phyloP scores from a whole-genome alignment of 2,888 invertebrate species.

The Luffia ferchaultella region DNA sequence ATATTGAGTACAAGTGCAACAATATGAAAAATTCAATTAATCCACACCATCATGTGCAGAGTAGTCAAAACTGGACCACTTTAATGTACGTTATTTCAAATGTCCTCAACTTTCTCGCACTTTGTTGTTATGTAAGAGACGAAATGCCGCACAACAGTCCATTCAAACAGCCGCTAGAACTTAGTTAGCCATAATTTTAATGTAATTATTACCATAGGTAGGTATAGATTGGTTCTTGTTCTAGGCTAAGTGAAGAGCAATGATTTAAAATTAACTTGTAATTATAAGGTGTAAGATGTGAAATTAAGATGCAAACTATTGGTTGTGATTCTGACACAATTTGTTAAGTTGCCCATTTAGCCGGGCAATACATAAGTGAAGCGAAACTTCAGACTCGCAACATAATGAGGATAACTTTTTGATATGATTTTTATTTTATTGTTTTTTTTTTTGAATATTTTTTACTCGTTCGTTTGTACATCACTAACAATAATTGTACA shows the following conservation, averaged over 20 bases:
- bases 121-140: background rate
- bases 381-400: conserved; percentile 36
- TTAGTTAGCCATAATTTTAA: conserved; percentile 62
- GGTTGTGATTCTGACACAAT: conserved; percentile 67
- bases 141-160: conserved; percentile 43
- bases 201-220: conserved; percentile 60
- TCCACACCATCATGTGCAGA: too few relatives aligned
- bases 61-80: too few relatives aligned
- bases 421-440: conserved; percentile 30
- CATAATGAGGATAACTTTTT: conserved; percentile 45
- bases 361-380: conserved; percentile 34
- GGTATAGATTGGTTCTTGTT: conserved; percentile 65
- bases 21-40: too few relatives aligned
- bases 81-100: too few relatives aligned
- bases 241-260: conserved; percentile 63
- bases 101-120: too few relatives aligned
- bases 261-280: conserved; percentile 63
- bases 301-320: conserved; percentile 65
- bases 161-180: conserved; percentile 57
- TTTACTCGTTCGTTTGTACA: conserved; percentile 62
- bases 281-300: conserved; percentile 48
- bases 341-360: conserved; percentile 56
- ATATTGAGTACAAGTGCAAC: too few relatives aligned
- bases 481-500: conserved; percentile 66
- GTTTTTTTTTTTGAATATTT: conserved; percentile 52